A percentile compares a stretch with the other conserved stretches of the same genome.
Conservation (phyloP, 30 jellyfish, hydroid and myxozoan genomes). For the Hydractinia symbiolongicarpus region DNA sequence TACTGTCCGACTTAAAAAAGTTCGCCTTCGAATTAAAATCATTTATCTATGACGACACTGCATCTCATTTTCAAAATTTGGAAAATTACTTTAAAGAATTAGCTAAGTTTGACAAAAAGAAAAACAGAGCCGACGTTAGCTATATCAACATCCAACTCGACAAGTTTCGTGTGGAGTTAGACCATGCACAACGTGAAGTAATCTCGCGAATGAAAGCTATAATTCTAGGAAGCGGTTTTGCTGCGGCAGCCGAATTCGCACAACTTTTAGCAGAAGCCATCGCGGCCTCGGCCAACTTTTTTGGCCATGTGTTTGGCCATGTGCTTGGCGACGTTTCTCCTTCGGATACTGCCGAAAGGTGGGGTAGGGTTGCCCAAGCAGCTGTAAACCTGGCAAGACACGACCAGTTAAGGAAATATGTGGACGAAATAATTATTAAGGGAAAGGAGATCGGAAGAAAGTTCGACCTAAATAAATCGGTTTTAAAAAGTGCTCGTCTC, state of each 20-base stretch:
- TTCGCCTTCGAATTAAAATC: slow-evolving; percentile 34
- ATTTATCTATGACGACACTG: slow-evolving; percentile 27
- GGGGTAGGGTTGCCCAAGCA: slow-evolving; percentile 19
- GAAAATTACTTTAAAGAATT: slow-evolving; percentile 35
- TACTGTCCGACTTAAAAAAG: slow-evolving; percentile 20
- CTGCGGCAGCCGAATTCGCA: not conserved
- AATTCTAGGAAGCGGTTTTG: slow-evolving; percentile 12
- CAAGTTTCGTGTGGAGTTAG: slow-evolving; percentile 22
- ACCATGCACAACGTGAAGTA: slow-evolving; percentile 15
- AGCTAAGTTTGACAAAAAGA: slow-evolving; percentile 40
- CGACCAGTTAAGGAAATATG: not conserved
- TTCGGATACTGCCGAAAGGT: slow-evolving; percentile 18
- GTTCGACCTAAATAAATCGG: slow-evolving; percentile 18
- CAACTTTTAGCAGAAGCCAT: slow-evolving; percentile 15
- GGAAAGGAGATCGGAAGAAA: slow-evolving; percentile 17
- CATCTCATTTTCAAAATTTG: slow-evolving; percentile 30
- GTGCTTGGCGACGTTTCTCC: too few species aligned
- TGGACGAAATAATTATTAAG: slow-evolving; percentile 9
- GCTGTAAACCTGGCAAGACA: slow-evolving; percentile 9
- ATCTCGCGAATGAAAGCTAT: slow-evolving; percentile 10
- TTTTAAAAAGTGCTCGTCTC: slow-evolving; percentile 4
- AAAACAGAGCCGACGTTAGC: slow-evolving; percentile 36
- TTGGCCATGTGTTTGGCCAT: slow-evolving; percentile 32
- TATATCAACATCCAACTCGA: slow-evolving; percentile 14
- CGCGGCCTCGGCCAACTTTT: slow-evolving; percentile 31